Evolutionary conservation across 2,797 vertebrate species (phyloP).

Genomic region (Craterocephalus amniculus): DNA sequence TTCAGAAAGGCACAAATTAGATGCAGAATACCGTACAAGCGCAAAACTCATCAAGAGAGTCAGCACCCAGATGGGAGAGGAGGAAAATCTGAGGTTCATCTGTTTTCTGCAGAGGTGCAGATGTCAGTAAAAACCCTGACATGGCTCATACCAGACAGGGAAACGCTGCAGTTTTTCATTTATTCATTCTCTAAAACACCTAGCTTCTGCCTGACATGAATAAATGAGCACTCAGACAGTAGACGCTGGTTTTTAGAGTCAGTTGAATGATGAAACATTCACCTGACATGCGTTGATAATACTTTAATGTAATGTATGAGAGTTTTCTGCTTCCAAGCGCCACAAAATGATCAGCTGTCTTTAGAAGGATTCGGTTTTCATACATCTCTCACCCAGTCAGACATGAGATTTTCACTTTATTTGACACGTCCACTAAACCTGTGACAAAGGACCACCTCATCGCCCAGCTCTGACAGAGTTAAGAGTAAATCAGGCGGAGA

Average conservation of each 20-base stretch:
- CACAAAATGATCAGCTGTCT: slow-evolving; percentile 1
- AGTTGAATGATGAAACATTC: not conserved
- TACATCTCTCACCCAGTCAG: slow-evolving; percentile 47
- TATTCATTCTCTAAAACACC: not conserved
- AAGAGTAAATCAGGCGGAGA: slow-evolving; percentile 63
- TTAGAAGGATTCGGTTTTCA: slow-evolving; percentile 15
- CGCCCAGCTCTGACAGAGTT: slow-evolving; percentile 44
- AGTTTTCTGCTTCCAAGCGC: slow-evolving; percentile 2
- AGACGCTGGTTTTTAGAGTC: not conserved
- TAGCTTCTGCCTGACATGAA: not conserved
- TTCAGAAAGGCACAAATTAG: not conserved
- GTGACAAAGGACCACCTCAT: slow-evolving; percentile 65
- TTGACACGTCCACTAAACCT: slow-evolving; percentile 37
- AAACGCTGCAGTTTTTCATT: not conserved
- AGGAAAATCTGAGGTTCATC: slow-evolving; percentile 1
- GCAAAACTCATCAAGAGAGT: not conserved
- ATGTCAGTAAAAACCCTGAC: not conserved
- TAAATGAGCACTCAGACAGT: slow-evolving; percentile 14
- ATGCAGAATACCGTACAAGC: not conserved
- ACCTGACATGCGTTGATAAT: not conserved
- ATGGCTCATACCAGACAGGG: not conserved
- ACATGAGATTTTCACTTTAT: slow-evolving; percentile 41
- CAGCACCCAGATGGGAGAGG: not conserved
- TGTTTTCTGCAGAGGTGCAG: not conserved
- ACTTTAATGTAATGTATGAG: not conserved